Conservation (phyloP, 2,888 invertebrate genomes). For the Tachina lurida region DNA sequence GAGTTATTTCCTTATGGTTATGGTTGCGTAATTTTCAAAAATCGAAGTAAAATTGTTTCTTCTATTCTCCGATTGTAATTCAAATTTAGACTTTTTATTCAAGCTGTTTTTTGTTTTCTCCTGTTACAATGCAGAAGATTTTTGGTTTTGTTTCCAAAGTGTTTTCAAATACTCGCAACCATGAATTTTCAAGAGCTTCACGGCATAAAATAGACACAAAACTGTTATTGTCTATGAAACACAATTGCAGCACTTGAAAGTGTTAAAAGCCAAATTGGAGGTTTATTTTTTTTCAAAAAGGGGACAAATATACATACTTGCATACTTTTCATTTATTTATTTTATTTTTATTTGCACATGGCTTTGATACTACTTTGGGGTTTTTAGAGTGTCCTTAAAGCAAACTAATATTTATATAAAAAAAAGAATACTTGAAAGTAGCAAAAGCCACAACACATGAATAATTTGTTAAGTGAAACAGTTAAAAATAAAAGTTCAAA, state of each 20-base stretch:
- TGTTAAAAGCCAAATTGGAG: slow-evolving; percentile 41
- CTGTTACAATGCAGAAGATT: not conserved
- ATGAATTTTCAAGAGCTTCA: slow-evolving; percentile 15
- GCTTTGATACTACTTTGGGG: not conserved
- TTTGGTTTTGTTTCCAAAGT: not conserved
- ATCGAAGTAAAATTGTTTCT: not conserved
- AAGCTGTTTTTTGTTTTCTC: not conserved
- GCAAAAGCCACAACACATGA: slow-evolving; percentile 42
- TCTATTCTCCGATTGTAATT: not conserved
- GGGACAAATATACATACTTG: not conserved
- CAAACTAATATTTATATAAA: slow-evolving; percentile 6
- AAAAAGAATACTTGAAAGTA: slow-evolving; percentile 28
- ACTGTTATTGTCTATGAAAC: slow-evolving; percentile 4
- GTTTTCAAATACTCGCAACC: slow-evolving; percentile 7
- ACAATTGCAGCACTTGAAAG: slow-evolving; percentile 43
- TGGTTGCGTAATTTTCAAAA: too few relatives aligned
- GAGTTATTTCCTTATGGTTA: too few relatives aligned
- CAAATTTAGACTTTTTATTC: not conserved
- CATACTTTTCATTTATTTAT: not conserved
- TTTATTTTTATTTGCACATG: not conserved
- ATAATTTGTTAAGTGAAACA: slow-evolving; percentile 30
- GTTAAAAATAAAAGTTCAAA: not conserved
- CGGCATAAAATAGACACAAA: slow-evolving; percentile 4
- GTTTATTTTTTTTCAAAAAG: not conserved
- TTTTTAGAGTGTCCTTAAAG: slow-evolving; percentile 13